A percentile compares a stretch with the other conserved stretches of the same genome.
These are phyloP conservation scores for Noctuana brunneofusca DNA, from an alignment of 2,888 invertebrate species.

Conservation along the genomic window DNA sequence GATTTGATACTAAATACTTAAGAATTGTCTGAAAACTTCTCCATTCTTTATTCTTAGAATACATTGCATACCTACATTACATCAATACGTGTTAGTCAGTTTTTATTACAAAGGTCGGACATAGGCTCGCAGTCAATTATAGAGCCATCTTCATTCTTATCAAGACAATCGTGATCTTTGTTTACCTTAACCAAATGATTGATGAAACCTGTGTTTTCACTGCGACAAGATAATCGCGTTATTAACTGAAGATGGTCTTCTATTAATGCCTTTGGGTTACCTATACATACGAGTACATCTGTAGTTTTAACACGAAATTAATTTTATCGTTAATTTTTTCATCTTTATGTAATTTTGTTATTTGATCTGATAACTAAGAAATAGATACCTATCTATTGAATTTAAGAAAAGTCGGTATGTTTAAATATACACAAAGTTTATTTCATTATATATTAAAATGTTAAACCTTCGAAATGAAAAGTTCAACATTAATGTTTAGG, in stretches of 20 bases:
- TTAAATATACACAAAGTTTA: too few relatives aligned
- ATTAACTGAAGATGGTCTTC: constrained; percentile 31
- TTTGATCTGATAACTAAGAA: not conserved
- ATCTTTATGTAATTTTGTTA: not conserved
- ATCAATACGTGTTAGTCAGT: constrained; percentile 36
- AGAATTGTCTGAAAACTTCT: not conserved
- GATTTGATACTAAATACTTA: not conserved
- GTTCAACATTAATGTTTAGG: too few relatives aligned
- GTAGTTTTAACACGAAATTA: constrained; percentile 23
- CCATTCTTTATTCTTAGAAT: not conserved
- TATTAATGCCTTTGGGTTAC: constrained; percentile 27
- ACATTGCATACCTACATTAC: constrained; percentile 13
- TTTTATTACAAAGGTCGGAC: constrained; percentile 27
- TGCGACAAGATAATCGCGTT: constrained; percentile 39
- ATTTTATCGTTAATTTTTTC: not conserved
- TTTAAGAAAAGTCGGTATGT: not conserved
- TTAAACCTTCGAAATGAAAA: too few relatives aligned
- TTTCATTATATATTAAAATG: too few relatives aligned
- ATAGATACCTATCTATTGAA: not conserved
- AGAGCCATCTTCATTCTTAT: constrained; percentile 32
- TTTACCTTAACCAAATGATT: constrained; percentile 44
- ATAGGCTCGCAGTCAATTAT: constrained; percentile 31
- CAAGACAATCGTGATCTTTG: constrained; percentile 44
- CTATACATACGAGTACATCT: too few relatives aligned
- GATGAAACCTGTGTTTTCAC: constrained; percentile 44